Evolutionary conservation across 2,797 vertebrate genomes (phyloP).

Genomic region (Acrossocheilus fasciatus): DNA sequence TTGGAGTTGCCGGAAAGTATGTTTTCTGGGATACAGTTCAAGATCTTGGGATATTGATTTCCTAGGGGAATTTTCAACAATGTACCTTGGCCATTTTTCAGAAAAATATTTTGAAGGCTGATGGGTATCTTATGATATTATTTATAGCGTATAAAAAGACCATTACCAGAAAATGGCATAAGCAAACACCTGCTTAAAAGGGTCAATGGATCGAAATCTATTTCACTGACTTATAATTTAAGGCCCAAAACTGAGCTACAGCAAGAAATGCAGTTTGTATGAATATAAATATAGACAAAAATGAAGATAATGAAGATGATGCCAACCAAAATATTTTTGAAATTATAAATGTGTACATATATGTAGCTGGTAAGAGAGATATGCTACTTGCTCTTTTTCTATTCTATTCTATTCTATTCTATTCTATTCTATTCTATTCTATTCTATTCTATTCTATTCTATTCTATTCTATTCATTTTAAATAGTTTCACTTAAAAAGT

Average conservation of each 20-base stretch:
- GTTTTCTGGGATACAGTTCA: slow-evolving; percentile 35
- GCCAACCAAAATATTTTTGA: neutral
- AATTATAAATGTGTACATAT: neutral
- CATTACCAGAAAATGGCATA: slow-evolving; percentile 11
- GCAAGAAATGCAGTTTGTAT: neutral
- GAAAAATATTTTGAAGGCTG: slow-evolving; percentile 18
- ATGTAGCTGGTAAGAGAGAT: neutral
- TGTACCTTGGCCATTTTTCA: slow-evolving; percentile 26
- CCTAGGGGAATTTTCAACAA: slow-evolving; percentile 19
- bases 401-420: neutral
- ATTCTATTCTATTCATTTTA: neutral
- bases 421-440: neutral
- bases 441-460: neutral
- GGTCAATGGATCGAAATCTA: neutral
- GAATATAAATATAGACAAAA: neutral
- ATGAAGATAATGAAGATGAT: neutral
- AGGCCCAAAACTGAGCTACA: neutral
- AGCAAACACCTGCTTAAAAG: slow-evolving; percentile 2
- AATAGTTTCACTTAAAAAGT: neutral
- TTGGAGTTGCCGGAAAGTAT: neutral
- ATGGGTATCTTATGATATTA: slow-evolving; percentile 18
- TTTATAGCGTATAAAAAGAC: slow-evolving; percentile 16
- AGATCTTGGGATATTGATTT: slow-evolving; percentile 32
- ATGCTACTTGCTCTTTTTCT: neutral
- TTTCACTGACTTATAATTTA: neutral